These are phyloP conservation scores for Tragelaphus buxtoni DNA, from an alignment of 2,113 vertebrate species.

Conservation along the genomic window DNA sequence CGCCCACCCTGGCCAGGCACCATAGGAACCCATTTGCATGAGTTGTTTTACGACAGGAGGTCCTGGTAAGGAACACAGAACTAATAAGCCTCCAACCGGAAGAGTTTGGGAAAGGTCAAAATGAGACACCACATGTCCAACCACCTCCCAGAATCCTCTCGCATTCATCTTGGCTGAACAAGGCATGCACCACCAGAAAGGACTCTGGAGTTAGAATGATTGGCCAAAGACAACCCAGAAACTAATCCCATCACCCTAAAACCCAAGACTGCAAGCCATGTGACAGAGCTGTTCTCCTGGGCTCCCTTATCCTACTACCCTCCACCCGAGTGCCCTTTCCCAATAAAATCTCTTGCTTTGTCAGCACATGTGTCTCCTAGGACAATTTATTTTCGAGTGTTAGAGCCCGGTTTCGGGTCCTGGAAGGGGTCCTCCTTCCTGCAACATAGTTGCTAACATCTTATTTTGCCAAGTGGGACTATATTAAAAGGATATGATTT, in stretches of 20 bases:
- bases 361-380: not conserved
- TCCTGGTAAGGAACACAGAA: not conserved
- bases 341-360: not conserved
- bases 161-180: not conserved
- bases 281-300: not conserved
- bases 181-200: not conserved
- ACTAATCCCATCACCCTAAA: not conserved
- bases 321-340: not conserved
- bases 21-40: not conserved
- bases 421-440: not conserved
- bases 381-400: not conserved
- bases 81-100: not conserved
- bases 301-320: not conserved
- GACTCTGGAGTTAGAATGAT: not conserved
- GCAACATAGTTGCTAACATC: not conserved
- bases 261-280: not conserved
- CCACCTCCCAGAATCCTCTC: not conserved
- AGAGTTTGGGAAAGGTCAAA: not conserved
- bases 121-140: not conserved
- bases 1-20: not conserved
- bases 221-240: not conserved
- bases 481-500: not conserved
- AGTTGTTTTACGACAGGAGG: not conserved
- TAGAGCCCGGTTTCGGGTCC: not conserved
- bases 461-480: not conserved